Percentiles rank a stretch among this genome's conserved stretches.
These are phyloP conservation scores for Andricus quercusramuli DNA, from an alignment of 2,888 invertebrate genomes.

Conservation along the genomic window DNA sequence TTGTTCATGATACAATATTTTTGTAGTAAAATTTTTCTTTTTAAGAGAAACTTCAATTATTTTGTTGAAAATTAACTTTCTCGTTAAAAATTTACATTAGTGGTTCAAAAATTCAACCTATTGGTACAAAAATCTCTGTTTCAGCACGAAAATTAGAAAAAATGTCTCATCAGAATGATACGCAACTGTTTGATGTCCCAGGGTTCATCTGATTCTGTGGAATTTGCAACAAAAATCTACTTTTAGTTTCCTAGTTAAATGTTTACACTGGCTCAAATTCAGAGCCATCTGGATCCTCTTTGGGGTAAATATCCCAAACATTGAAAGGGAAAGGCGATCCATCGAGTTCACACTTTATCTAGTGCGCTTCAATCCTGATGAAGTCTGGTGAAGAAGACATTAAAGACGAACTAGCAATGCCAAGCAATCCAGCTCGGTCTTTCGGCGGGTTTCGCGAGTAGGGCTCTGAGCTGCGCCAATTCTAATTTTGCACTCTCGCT, in stretches of 20 bases:
- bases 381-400: conserved; percentile 53
- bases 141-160: too few relatives aligned
- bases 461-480: conserved; percentile 63
- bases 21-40: too few relatives aligned
- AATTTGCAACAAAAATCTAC: too few relatives aligned
- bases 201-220: too few relatives aligned
- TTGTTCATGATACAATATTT: too few relatives aligned
- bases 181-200: too few relatives aligned
- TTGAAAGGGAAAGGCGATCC: neutral
- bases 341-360: neutral
- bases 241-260: neutral
- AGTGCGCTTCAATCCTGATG: conserved; percentile 5
- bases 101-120: too few relatives aligned
- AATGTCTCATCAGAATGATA: too few relatives aligned
- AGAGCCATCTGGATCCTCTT: neutral
- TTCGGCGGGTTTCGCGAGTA: conserved; percentile 50
- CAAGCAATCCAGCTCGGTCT: conserved; percentile 50
- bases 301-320: neutral
- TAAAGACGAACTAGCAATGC: conserved; percentile 50
- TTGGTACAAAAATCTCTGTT: too few relatives aligned
- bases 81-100: too few relatives aligned
- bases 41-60: too few relatives aligned
- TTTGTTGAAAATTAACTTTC: too few relatives aligned
- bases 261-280: neutral
- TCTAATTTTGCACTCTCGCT: conserved; percentile 71